Evolutionary conservation across 2,113 vertebrate genomes (phyloP).

Genomic region (Sinocyclocheilus grahami): DNA sequence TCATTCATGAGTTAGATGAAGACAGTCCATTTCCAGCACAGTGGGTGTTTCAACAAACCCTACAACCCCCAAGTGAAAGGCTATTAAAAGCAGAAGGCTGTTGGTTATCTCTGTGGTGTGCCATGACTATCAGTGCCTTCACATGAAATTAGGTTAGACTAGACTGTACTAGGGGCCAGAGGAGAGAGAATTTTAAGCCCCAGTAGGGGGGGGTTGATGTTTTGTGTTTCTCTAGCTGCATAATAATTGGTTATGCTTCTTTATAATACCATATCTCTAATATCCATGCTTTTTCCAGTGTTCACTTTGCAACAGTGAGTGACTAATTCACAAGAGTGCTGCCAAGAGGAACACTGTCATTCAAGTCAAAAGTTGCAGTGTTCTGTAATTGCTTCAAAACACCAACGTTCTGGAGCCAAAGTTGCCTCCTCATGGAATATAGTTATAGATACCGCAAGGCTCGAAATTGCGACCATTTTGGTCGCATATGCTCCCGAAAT

Average conservation of each 20-base stretch:
- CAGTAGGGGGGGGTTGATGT: neutral
- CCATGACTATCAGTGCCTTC: conserved; percentile 26
- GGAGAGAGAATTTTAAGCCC: conserved; percentile 9
- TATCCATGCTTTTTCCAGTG: neutral
- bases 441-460: neutral
- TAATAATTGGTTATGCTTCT: neutral
- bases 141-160: conserved; percentile 1
- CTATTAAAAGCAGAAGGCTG: conserved; percentile 38
- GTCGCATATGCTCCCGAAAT: no score
- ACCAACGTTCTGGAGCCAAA: neutral
- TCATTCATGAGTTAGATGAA: conserved; percentile 28
- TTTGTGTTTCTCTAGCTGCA: conserved; percentile 14
- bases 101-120: conserved; percentile 30
- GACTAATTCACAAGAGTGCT: neutral
- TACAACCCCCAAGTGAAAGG: conserved; percentile 17
- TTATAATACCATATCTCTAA: neutral
- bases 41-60: conserved; percentile 33
- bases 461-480: no score
- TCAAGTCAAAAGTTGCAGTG: conserved; percentile 7
- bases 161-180: neutral
- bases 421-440: neutral
- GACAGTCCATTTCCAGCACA: conserved; percentile 24
- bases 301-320: conserved; percentile 1
- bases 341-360: neutral
- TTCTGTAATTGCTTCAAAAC: conserved; percentile 27